phyloP scores from a whole-genome alignment of 23 tunicate genomes.

The Clavelina lepadiformis region DNA sequence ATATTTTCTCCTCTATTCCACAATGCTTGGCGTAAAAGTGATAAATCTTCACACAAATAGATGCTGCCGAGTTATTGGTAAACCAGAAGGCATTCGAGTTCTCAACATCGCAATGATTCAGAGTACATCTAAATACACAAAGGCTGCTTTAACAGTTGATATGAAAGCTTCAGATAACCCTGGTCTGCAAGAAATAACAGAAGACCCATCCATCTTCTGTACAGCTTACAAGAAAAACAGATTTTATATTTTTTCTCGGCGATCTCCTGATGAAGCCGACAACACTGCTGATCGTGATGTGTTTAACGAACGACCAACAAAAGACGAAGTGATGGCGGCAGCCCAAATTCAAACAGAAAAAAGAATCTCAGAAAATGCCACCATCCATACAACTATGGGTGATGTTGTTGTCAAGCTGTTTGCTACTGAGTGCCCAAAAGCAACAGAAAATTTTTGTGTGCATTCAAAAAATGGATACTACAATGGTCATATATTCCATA shows the following conservation, averaged over 20 bases:
- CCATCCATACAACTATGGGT: slow-evolving; percentile 82
- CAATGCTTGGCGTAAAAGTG: slow-evolving; percentile 89
- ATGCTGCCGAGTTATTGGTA: slow-evolving; percentile 78
- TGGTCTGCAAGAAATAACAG: slow-evolving; percentile 35
- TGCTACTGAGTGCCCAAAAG: slow-evolving; percentile 71
- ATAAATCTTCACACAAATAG: slow-evolving; percentile 79
- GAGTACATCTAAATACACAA: slow-evolving; percentile 32
- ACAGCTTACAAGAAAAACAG: slow-evolving; percentile 95
- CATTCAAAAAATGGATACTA: slow-evolving; percentile 89
- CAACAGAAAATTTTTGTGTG: slow-evolving; percentile 94
- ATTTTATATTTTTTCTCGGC: slow-evolving; percentile 61
- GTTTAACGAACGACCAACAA: slow-evolving; percentile 95
- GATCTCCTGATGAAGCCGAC: slow-evolving; percentile 62
- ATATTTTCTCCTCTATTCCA: slow-evolving; percentile 74
- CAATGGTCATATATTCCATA: slow-evolving; percentile 93
- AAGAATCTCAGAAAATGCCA: slow-evolving; percentile 60
- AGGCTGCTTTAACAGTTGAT: slow-evolving; percentile 75
- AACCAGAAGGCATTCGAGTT: slow-evolving; percentile 70
- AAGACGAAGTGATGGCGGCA: slow-evolving; percentile 93
- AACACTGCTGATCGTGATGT: slow-evolving; percentile 74
- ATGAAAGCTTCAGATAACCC: slow-evolving; percentile 97
- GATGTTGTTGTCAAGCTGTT: slow-evolving; percentile 76
- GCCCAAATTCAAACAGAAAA: slow-evolving; percentile 78
- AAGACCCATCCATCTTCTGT: slow-evolving; percentile 78
- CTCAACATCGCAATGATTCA: slow-evolving; percentile 76